Evolutionary conservation across 1,140 invertebrate species (phyloP), one percentile per base, ranked within the genome.

Genomic region (Calephelis nemesis): DNA sequence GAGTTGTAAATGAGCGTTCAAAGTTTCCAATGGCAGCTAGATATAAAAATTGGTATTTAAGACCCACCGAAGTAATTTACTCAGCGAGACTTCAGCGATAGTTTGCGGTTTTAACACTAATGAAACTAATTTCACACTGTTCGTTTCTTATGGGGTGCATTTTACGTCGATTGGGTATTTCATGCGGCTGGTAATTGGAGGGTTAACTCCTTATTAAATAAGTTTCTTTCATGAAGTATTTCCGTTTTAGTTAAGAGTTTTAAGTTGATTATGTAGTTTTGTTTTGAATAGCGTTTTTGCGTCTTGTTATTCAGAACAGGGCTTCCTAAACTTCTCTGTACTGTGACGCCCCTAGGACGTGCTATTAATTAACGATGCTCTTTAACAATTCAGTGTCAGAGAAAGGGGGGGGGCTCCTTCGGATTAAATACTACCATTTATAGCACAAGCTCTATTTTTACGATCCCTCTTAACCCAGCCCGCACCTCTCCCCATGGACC

Each of bases 91-190:
- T 67, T 66, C 67, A 65, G 64, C 69, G 69, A 71, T 69, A 65
- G 58, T 67, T 67, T 72, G 73, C 70, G 73, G 73, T 71, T 66
- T 69, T 13, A 45, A 50, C 58, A 48, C 60, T 77, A 82, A 82
- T 77, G 74, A 69, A 80, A 77, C 71, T 75, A 79, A 79, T 82
- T 80, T 74, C 74, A 74, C 74, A 70, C 74, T 71, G 71, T 75
- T 75, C 64, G 64, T 71, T 65, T 73, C 60, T 77, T 77, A 70
- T 71, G 70, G 73, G 50, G 70, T 72, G 66, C 70, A 78, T 71
- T 65, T 71, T 67, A 67, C 65, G 65, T 68, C 58, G 67, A 63
- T 64, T 42, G 63, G 63, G 66, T 68, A 40, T 69, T 74, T 65
- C 68, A 63, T 73, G 69, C 58, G 73, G 70, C 62, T 66, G 63